Percentiles rank a stretch among this genome's conserved stretches.
These are phyloP conservation scores for Candoia aspera DNA, from an alignment of 2,113 vertebrate genomes.

Conservation along the genomic window DNA sequence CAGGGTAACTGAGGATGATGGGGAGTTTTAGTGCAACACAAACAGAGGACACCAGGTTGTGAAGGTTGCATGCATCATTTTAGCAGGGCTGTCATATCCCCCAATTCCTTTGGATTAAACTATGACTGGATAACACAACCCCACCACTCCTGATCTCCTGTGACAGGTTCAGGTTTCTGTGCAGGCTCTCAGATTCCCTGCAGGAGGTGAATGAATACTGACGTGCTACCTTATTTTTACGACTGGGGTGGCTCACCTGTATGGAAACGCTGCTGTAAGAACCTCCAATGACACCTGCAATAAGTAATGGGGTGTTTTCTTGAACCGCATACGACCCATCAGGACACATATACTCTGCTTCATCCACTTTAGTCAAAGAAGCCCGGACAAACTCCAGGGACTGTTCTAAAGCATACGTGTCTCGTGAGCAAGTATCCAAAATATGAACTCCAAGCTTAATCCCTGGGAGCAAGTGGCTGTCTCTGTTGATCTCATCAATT, in stretches of 20 bases:
- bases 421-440: slow-evolving; percentile 95
- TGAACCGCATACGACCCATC: slow-evolving; percentile 95
- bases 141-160: not conserved
- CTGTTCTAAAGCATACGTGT: slow-evolving; percentile 97
- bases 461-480: slow-evolving; percentile 87
- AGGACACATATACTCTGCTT: slow-evolving; percentile 97
- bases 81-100: not conserved
- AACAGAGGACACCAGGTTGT: no score
- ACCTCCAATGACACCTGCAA: slow-evolving; percentile 93
- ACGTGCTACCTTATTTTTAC: not conserved
- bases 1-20: not conserved
- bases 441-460: slow-evolving; percentile 94
- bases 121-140: not conserved
- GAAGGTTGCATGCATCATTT: not conserved
- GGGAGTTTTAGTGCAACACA: not conserved
- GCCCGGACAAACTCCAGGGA: slow-evolving; percentile 97
- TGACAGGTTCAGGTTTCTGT: not conserved
- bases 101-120: not conserved
- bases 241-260: slow-evolving; percentile 82
- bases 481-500: slow-evolving; percentile 94
- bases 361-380: slow-evolving; percentile 97
- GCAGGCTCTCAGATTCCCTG: not conserved
- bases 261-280: slow-evolving; percentile 99
- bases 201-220: not conserved
- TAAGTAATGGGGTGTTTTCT: slow-evolving; percentile 92